Evolutionary conservation across 1,140 invertebrate species (phyloP), one percentile per base, ranked within the genome.

Genomic region (Zophobas morio): DNA sequence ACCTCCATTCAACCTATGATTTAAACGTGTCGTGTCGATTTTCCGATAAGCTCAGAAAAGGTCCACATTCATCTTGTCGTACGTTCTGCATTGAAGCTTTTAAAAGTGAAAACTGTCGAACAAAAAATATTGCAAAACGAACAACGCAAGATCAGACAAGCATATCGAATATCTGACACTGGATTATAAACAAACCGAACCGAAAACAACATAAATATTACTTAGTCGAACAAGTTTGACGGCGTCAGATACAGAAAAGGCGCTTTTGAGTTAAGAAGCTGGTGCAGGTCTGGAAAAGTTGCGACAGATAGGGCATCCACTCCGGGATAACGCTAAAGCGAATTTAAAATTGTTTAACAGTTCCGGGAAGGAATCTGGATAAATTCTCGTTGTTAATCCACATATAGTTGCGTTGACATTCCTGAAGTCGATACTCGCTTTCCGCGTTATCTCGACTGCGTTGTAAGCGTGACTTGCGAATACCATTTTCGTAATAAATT

Each of bases 121-220:
- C 5, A n/a, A 60, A 6, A 60, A 60, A 60, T 60, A 60, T 39
- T 42, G 35, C 20, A n/a, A 8, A 3, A 39, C 37, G 42, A 66
- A 66, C 60, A 66, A 66, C 37, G 37, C n/a, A 66, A 66, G 60
- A 66, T 66, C 39, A 42, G 60, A 66, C 39, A 34, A 66, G 40
- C 39, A 66, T 66, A 66, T 66, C 60, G 37, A n/a, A 66, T 36
- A 32, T 6, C 60, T 66, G 70, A 72, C 70, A 56, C 53, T 53
- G 51, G 47, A 53, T 72, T 56, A 72, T 72, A 72, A 72, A 72
- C 70, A 72, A 72, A 63, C 39, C 2, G 32, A 39, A 63, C 6
- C 8, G 6, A 37, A 37, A 63, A 75, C 42, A 33, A 75, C 74
- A 75, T 75, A 75, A 75, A 75, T 75, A 75, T 75, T 63, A 75